Evolutionary conservation across 2,888 invertebrate genomes (phyloP), one percentile per base, ranked within the genome.

Genomic region (Troglohyphantes excavatus): DNA sequence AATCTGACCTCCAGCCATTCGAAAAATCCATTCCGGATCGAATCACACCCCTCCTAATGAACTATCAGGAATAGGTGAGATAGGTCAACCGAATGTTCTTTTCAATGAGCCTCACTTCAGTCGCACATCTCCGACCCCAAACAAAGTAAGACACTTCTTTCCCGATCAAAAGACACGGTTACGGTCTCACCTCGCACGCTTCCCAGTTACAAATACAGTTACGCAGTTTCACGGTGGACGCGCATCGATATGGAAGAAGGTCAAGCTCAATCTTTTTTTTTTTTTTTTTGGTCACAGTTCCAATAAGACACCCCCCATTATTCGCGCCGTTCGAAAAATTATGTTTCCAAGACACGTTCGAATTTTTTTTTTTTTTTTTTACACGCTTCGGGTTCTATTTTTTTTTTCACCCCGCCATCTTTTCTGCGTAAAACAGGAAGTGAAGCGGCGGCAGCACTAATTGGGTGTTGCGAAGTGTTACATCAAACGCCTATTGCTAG

Each of bases 341-440:
- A 61, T 61, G 82, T 72, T 70, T 59, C 82, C 2, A n/a, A 17
- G n/a, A 26, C 82, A 82, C 82, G 72, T 59, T 72, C 29, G 23
- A n/a, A 53, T 13, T 19, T 26, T 68, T 53, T 46, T 68, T 46
- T 68, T n/a, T 53, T 17, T 39, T 46, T 67, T 27, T 46, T 67
- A n/a, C n/a, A n/a, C n/a, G n/a, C n/a, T n/a, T n/a, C 46, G 19
- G 19, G 68, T 29, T 2, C 21, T 7, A 13, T 2, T 53, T 53
- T 53, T 53, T 53, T 53, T 53, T 53, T 9, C n/a, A 39, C n/a
- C n/a, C n/a, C n/a, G n/a, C n/a, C n/a, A 39, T 13, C 9, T 39
- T 39, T 39, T 9, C 53, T 53, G 70, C 43, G 70, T 72, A 82
- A 82, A 72, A n/a, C 82, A 82, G 82, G 82, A 82, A 82, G 82